Base-by-base conservation (phyloP, 2,113 vertebrate species). In the Clarias batrachus region DNA sequence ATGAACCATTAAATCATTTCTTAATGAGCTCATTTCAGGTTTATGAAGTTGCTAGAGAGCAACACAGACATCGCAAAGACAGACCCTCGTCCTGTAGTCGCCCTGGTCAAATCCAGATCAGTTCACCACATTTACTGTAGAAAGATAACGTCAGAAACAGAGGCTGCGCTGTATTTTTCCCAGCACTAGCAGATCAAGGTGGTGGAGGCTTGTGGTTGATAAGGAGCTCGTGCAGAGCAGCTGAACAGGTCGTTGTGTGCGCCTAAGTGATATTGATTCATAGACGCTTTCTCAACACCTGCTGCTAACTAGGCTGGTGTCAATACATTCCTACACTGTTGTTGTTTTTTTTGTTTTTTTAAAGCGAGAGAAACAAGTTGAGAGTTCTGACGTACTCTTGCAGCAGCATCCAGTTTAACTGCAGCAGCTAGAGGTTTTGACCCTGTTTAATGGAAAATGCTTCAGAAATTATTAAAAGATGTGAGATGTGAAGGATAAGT, bases 261-360 rank as follows among this genome's bases (percentile, higher is more conserved):
- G 54, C 66, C 71, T 86, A 71, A 86, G 57, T 87, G 82, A 8
- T 86, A 83, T 86, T 30, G 86, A 87, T 89, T 81, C 27, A 59
- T 63, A 41, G 63, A 63, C 60, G 63, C 23, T 17, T 76, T 68
- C n/a, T 5, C 7, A 21, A 78, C 56, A 23, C 78, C 56, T 81
- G 77, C 66, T 68, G 84, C 63, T 66, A 80, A 56, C 63, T 17
- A 14, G 8, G 13, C 71, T 27, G 23, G 21, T 37, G 54, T 56
- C 27, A 23, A 57, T 48, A 60, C 74, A 71, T 71, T 33, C 6
- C 7, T 41, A 19, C n/a, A n/a, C 37, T 71, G 78, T 79, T 33
- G 16, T n/a, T n/a, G n/a, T n/a, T n/a, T n/a, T n/a, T n/a, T n/a
- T n/a, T n/a, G n/a, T n/a, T n/a, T n/a, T n/a, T n/a, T n/a, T n/a